Percentiles rank a stretch among this genome's conserved stretches.
phyloP scores from a whole-genome alignment of 2,888 invertebrate species.

The Brachycybe producta region DNA sequence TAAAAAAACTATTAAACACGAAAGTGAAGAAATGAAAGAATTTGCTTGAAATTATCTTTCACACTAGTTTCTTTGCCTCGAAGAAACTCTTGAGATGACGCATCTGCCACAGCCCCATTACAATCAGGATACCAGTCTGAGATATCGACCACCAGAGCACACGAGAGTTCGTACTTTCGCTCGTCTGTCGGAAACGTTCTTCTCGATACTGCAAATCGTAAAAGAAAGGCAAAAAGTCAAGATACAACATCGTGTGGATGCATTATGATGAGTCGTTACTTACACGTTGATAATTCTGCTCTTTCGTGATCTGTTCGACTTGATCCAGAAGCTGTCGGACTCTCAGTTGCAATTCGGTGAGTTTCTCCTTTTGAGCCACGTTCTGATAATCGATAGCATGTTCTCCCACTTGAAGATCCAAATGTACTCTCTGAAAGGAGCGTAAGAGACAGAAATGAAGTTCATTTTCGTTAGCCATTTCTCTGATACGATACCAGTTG shows the following conservation, averaged over 20 bases:
- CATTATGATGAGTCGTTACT: constrained; percentile 26
- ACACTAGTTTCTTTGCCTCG: constrained; percentile 94
- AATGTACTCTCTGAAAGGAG: constrained; percentile 59
- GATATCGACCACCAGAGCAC: constrained; percentile 94
- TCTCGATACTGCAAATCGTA: constrained; percentile 74
- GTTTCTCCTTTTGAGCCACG: constrained; percentile 92
- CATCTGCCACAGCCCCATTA: constrained; percentile 99
- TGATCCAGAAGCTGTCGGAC: constrained; percentile 91
- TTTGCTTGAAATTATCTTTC: too few species aligned
- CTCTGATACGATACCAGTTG: too few species aligned
- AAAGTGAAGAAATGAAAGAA: too few species aligned
- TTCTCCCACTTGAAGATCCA: constrained; percentile 97
- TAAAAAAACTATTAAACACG: too few species aligned
- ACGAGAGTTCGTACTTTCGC: constrained; percentile 90
- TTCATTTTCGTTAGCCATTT: too few species aligned
- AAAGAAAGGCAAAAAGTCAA: constrained; percentile 9
- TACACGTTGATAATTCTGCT: constrained; percentile 96
- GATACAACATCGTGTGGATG: too few species aligned
- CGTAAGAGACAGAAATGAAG: neutral
- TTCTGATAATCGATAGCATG: constrained; percentile 96
- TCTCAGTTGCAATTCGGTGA: constrained; percentile 85
- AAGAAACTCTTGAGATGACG: constrained; percentile 97
- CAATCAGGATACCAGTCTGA: constrained; percentile 76
- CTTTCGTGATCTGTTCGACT: constrained; percentile 98
- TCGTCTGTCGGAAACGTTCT: constrained; percentile 91